Base-by-base conservation (phyloP, 53 echinoderm and acorn worm genomes). In the Holothuria scabra region DNA sequence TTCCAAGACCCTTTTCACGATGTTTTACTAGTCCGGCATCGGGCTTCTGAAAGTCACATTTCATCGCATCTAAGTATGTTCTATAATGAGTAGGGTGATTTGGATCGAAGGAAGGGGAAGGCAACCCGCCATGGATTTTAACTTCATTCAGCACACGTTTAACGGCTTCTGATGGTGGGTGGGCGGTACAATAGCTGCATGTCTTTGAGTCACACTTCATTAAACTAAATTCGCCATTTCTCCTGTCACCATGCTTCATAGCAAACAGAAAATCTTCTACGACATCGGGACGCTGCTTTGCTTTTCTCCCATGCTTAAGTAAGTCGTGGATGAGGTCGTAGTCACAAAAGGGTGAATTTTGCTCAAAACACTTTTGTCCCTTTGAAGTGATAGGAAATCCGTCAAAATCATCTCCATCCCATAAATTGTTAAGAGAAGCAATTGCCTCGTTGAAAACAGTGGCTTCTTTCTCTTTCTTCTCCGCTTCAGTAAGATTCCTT, bases 191-290 rank as follows among this genome's bases (percentile, higher is more conserved):
- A 25, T 44, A 72, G 2, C 8, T 10, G 46, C 48, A 72, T 16
- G n/a, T n/a, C n/a, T 16, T 72, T 28, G 44, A 46, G 14, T 72
- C 48, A 21, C 72, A 72, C 49, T 72, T 72, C 72, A 72, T 72
- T 5, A 72, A 5, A 1, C 23, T 25, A 28, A 21, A 72, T 33
- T 71, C 38, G 5, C 71, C 41, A 41, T 71, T 71, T 41, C 72
- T 72, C 4, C 72, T 16, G 24, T 46, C 72, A 46, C 48, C 23
- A 44, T 72, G 72, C 5, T 41, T 26, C 41, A 71, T 22, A 0
- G 67, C 71, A 71, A 71, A 71, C 4, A 24, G 41, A 41, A 71
- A 72, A 22, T 72, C 44, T 12, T 72, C 72, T 8, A 44, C 14
- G 23, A 72, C 24, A 72, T 72, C 72, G 3, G 23, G 46, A 48